Evolutionary conservation across 2,797 vertebrate species (phyloP).

Genomic region (Glyptemys insculpta): DNA sequence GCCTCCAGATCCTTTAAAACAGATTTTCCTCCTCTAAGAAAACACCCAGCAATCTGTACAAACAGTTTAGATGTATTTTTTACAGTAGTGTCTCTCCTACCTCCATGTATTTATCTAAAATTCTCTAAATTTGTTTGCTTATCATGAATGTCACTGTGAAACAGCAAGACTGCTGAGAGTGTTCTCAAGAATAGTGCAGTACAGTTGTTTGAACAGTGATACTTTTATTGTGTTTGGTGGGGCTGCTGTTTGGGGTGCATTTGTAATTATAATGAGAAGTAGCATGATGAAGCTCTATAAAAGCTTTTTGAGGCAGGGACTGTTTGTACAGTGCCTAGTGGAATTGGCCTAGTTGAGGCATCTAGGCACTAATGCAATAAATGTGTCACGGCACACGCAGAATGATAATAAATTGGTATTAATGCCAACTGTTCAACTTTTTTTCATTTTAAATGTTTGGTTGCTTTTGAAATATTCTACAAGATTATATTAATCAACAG

Average conservation of each 20-base stretch:
- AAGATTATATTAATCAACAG: neutral
- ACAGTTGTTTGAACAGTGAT: neutral
- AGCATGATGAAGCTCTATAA: neutral
- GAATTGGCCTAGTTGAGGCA: rapidly evolving
- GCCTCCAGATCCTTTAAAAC: neutral
- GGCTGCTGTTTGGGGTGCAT: rapidly evolving
- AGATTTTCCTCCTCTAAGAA: neutral
- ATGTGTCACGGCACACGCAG: neutral
- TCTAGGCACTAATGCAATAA: rapidly evolving
- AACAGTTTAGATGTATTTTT: neutral
- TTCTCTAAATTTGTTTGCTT: rapidly evolving
- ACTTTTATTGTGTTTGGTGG: rapidly evolving
- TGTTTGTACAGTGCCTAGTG: rapidly evolving
- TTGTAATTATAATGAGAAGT: rapidly evolving
- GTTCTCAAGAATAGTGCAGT: neutral
- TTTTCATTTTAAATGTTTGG: rapidly evolving
- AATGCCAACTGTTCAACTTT: rapidly evolving
- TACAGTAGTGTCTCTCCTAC: neutral
- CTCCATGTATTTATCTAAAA: neutral
- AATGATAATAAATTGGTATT: neutral
- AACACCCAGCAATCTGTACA: neutral
- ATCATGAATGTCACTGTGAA: neutral
- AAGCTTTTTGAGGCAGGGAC: neutral
- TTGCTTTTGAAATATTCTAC: neutral
- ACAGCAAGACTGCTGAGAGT: neutral